Evolutionary conservation across 2,888 invertebrate genomes (phyloP).

Genomic region (Drosophila longiperda): DNA sequence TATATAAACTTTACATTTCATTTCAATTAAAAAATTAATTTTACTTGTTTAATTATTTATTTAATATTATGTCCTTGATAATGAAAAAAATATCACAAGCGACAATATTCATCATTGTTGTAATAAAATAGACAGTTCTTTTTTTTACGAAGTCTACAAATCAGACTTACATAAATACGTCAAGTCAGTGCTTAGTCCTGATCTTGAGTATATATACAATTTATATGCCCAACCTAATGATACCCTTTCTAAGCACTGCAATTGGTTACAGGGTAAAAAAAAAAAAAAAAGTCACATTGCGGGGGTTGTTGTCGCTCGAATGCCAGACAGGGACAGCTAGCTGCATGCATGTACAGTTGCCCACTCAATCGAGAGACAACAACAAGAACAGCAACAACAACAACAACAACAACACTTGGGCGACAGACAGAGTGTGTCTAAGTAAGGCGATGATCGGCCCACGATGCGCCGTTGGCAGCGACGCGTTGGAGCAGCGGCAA

Average conservation of each 20-base stretch:
- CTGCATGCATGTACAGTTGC: slow-evolving; percentile 71
- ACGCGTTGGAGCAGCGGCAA: slow-evolving; percentile 24
- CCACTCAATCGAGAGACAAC: slow-evolving; percentile 53
- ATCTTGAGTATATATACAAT: background rate
- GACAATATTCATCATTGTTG: background rate
- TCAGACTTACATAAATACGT: background rate
- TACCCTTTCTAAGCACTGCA: background rate
- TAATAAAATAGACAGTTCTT: background rate
- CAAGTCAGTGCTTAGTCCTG: background rate
- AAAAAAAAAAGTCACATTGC: slow-evolving; percentile 46
- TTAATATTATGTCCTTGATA: background rate
- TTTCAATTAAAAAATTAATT: background rate
- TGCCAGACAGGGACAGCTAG: slow-evolving; percentile 50
- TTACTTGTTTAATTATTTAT: background rate
- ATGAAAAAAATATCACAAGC: too few species aligned
- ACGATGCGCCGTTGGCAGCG: slow-evolving; percentile 58
- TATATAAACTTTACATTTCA: background rate
- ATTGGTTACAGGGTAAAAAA: slow-evolving; percentile 9
- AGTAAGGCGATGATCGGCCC: slow-evolving; percentile 81
- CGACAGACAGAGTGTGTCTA: slow-evolving; percentile 76
- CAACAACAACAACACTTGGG: slow-evolving; percentile 58
- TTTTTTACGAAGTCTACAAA: background rate
- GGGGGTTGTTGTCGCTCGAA: slow-evolving; percentile 57
- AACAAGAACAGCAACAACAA: slow-evolving; percentile 17
- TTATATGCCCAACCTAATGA: background rate